Conservation (phyloP, 2,888 invertebrate species). For the Taphrorychus bicolor region DNA sequence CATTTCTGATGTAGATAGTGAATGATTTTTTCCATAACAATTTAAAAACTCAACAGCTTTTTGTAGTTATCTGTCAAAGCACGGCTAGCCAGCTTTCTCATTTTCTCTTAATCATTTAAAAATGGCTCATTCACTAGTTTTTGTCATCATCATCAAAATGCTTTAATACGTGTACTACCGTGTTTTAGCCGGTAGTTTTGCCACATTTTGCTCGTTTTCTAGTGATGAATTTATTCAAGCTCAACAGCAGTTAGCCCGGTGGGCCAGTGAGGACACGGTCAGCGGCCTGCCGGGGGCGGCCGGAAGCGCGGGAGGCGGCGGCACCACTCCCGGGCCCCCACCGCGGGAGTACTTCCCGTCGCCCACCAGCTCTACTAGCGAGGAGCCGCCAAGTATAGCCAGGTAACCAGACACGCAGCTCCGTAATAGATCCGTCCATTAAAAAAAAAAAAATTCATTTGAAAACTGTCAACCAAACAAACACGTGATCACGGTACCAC, state of each 20-base stretch:
- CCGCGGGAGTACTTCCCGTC: slow-evolving; percentile 67
- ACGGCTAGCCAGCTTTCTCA: background rate
- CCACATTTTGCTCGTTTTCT: slow-evolving; percentile 63
- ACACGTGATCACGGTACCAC: too few species aligned
- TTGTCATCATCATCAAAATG: slow-evolving; percentile 11
- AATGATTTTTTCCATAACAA: too few species aligned
- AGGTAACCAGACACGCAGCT: slow-evolving; percentile 44
- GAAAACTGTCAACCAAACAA: too few species aligned
- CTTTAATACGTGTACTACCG: slow-evolving; percentile 37
- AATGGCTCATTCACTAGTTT: background rate
- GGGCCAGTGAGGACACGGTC: slow-evolving; percentile 85
- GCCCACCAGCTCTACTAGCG: slow-evolving; percentile 63
- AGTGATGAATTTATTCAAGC: slow-evolving; percentile 98
- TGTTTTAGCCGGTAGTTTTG: slow-evolving; percentile 34
- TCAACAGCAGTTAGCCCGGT: slow-evolving; percentile 95
- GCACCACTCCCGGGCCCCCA: slow-evolving; percentile 60
- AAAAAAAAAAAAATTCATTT: background rate
- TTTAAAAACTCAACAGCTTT: too few species aligned
- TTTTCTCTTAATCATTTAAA: background rate
- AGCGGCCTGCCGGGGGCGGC: slow-evolving; percentile 58
- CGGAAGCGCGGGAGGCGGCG: slow-evolving; percentile 47
- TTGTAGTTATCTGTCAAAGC: too few species aligned
- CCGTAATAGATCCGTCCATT: background rate
- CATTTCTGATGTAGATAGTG: too few species aligned
- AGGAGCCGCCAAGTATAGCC: slow-evolving; percentile 65